These are phyloP conservation scores for Timema cristinae DNA, from an alignment of 2,888 invertebrate genomes.

Conservation along the genomic window DNA sequence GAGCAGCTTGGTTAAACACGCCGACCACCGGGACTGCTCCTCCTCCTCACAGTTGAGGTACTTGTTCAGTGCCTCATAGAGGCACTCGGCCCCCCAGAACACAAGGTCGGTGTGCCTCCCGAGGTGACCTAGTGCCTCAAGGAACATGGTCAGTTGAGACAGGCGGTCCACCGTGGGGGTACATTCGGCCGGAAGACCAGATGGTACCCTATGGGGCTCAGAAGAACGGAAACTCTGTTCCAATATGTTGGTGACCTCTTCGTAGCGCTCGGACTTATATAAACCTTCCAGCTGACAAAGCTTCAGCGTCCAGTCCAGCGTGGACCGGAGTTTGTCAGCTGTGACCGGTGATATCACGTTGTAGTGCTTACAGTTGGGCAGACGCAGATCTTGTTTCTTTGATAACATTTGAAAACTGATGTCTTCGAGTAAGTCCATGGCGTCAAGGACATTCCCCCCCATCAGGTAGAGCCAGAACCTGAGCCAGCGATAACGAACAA, in stretches of 20 bases:
- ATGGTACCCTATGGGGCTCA: conserved; percentile 36
- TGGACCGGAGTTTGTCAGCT: conserved; percentile 48
- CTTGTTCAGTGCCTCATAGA: conserved; percentile 68
- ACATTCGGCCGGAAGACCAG: neutral
- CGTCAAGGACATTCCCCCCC: no score
- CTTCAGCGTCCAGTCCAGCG: conserved; percentile 49
- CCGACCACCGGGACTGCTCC: conserved; percentile 48
- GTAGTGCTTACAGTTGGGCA: conserved; percentile 54
- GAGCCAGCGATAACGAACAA: no score
- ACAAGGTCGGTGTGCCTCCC: conserved; percentile 59
- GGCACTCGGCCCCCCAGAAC: conserved; percentile 71
- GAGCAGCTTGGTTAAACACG: conserved; percentile 48
- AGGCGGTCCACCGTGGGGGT: conserved; percentile 42
- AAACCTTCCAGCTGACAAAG: conserved; percentile 62
- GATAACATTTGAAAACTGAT: no score
- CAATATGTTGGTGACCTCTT: conserved; percentile 62
- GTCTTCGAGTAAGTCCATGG: no score
- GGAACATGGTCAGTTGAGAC: conserved; percentile 53
- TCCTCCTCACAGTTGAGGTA: conserved; percentile 44
- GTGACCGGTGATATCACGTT: conserved; percentile 48
- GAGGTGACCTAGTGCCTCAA: conserved; percentile 63
- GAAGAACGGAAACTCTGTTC: conserved; percentile 62
- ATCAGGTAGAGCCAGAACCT: no score
- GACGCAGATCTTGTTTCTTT: conserved; percentile 26
- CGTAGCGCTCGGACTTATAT: conserved; percentile 60